Base-by-base conservation (phyloP, 2,113 vertebrate genomes). In the Mus musculus region DNA sequence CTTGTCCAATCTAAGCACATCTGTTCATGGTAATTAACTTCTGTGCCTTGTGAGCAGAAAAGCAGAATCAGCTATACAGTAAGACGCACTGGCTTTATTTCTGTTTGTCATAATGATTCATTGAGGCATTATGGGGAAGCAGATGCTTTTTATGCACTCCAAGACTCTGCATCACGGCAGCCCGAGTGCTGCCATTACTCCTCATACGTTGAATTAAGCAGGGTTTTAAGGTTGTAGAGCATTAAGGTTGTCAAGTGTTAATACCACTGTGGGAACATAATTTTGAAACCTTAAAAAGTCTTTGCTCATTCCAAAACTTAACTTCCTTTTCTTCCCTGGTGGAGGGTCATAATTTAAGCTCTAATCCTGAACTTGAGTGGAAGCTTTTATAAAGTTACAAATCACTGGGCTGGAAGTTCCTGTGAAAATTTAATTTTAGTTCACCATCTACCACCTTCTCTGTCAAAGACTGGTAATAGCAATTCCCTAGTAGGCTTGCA, bases 11-110 rank as follows among this genome's bases (percentile, higher is more conserved):
- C 98, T 98, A 93, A 98, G 96, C 97, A 98, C 97, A 98, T 98
- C 98, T 99, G 97, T 97, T 98, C 94, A 86, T 98, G 97, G 97
- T 98, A 98, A 98, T 98, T 98, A 98, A 98, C 97, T 98, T 97
- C 91, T 97, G 96, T 95, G 96, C 95, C 91, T 75, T 96, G 72
- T 96, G 97, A 97, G 97, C 97, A 97, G 98, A 98, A 98, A 97
- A 98, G 97, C 95, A 95, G 94, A 92, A 97, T 98, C 97, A 98
- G 97, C 98, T 98, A n/a, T 97, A 36, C 63, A 92, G 94, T 1
- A 91, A 97, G 97, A 98, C 94, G 63, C 95, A 97, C 93, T 96
- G 91, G 90, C 96, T 98, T 98, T 98, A 96, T 98, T 95, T 98
- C 94, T 98, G 94, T 97, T 98, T 98, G 97, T 98, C 98, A 96